A percentile compares a stretch with the other conserved stretches of the same genome.
phyloP scores from a whole-genome alignment of 2,888 invertebrate genomes.

The Lasius fuliginosus region DNA sequence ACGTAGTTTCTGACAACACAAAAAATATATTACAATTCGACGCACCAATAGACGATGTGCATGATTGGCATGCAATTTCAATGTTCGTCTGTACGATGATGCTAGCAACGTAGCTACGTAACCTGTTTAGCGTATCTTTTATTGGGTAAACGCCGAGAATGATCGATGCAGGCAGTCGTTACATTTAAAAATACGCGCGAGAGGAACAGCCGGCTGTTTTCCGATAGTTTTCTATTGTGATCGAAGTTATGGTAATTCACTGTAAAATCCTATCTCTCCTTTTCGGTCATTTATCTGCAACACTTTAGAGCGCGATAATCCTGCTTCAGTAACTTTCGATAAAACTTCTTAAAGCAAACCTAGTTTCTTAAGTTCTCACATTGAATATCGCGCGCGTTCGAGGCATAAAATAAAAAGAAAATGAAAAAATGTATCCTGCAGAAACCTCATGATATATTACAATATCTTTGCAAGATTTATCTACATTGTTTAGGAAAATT shows the following conservation, averaged over 20 bases:
- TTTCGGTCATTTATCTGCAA: slow-evolving; percentile 18
- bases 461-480: slow-evolving; percentile 14
- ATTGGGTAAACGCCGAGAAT: slow-evolving; percentile 29
- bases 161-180: slow-evolving; percentile 42
- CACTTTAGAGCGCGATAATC: slow-evolving; percentile 10
- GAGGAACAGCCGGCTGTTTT: slow-evolving; percentile 29
- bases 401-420: slow-evolving; percentile 22
- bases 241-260: slow-evolving; percentile 38
- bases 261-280: slow-evolving; percentile 27
- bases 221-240: slow-evolving; percentile 35
- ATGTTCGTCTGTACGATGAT: too few relatives aligned
- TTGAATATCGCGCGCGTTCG: slow-evolving; percentile 9
- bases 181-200: slow-evolving; percentile 10
- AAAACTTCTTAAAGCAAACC: neutral
- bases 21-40: slow-evolving; percentile 45
- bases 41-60: neutral
- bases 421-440: slow-evolving; percentile 13
- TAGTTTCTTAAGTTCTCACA: slow-evolving; percentile 28
- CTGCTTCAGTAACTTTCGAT: neutral
- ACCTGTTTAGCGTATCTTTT: slow-evolving; percentile 13
- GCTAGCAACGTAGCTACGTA: neutral
- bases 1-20: slow-evolving; percentile 7
- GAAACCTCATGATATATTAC: neutral
- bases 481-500: neutral
- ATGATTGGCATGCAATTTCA: slow-evolving; percentile 36